Conservation (phyloP, 2,888 invertebrate species). For the Mythimna impura region DNA sequence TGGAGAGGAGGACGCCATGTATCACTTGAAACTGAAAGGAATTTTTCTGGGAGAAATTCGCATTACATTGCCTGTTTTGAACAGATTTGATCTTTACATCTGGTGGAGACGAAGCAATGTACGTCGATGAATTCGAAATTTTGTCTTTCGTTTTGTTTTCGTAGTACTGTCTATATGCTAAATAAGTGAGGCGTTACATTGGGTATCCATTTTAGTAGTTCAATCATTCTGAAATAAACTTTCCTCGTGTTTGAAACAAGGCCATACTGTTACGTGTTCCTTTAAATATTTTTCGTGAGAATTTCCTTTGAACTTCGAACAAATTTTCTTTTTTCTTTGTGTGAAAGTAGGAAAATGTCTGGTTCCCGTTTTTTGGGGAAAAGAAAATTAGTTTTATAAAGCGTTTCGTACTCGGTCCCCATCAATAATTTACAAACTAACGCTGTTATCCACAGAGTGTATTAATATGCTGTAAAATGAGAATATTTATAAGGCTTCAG, state of each 20-base stretch:
- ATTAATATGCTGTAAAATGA: constrained; percentile 1
- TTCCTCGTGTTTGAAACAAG: constrained; percentile 50
- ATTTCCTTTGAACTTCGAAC: constrained; percentile 36
- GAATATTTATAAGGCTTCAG: neutral
- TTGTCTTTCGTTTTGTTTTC: constrained; percentile 12
- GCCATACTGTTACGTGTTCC: constrained; percentile 50
- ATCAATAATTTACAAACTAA: constrained; percentile 26
- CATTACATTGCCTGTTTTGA: constrained; percentile 32
- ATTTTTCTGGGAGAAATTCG: neutral
- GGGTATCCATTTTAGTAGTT: constrained; percentile 58
- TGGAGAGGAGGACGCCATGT: constrained; percentile 37
- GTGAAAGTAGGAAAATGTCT: constrained; percentile 25
- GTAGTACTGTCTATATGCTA: constrained; percentile 49
- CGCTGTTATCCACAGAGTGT: neutral
- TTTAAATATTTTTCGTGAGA: constrained; percentile 49
- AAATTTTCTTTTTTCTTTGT: constrained; percentile 46
- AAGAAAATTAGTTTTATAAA: constrained; percentile 47
- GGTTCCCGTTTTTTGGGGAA: neutral
- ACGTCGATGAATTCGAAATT: neutral
- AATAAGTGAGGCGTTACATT: constrained; percentile 60
- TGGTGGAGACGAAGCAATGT: constrained; percentile 13
- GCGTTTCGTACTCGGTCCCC: constrained; percentile 19
- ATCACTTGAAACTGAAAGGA: constrained; percentile 17
- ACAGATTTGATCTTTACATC: neutral
- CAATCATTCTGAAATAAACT: constrained; percentile 58